These are phyloP conservation scores for Hetaerina titia DNA, from an alignment of 2,888 invertebrate genomes.

Conservation along the genomic window DNA sequence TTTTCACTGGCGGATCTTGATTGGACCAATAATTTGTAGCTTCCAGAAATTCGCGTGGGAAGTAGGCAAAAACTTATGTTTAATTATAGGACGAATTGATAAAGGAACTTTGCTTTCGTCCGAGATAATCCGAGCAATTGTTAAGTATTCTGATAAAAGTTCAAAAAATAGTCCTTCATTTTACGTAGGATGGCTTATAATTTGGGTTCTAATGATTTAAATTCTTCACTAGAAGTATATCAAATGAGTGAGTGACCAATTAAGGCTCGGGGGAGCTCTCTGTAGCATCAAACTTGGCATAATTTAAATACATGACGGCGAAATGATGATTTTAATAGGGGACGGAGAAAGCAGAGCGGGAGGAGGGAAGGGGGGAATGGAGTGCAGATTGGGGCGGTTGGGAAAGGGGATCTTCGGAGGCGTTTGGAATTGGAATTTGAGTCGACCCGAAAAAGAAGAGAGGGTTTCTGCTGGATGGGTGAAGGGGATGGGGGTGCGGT, in stretches of 20 bases:
- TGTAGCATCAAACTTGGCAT: neutral
- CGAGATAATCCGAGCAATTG: no score
- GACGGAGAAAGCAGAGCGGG: neutral
- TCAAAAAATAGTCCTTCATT: neutral
- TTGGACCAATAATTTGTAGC: no score
- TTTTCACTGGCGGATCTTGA: no score
- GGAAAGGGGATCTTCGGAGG: neutral
- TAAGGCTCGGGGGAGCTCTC: neutral
- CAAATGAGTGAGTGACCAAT: neutral
- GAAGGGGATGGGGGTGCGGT: neutral
- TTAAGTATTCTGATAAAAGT: no score
- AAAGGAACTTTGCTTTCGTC: no score
- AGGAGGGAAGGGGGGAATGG: neutral
- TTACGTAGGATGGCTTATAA: neutral
- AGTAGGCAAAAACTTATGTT: no score
- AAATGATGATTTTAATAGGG: constrained; percentile 9
- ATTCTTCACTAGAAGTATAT: neutral
- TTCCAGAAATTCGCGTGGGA: no score
- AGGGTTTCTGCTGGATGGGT: neutral
- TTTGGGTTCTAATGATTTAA: neutral
- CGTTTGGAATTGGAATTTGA: constrained; percentile 10
- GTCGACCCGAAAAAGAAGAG: neutral
- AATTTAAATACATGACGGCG: neutral
- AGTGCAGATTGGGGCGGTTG: neutral
- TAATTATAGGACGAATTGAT: no score